Evolutionary conservation across 2,888 invertebrate genomes (phyloP), one percentile per base, ranked within the genome.

Genomic region (Ramazzottius varieornatus): DNA sequence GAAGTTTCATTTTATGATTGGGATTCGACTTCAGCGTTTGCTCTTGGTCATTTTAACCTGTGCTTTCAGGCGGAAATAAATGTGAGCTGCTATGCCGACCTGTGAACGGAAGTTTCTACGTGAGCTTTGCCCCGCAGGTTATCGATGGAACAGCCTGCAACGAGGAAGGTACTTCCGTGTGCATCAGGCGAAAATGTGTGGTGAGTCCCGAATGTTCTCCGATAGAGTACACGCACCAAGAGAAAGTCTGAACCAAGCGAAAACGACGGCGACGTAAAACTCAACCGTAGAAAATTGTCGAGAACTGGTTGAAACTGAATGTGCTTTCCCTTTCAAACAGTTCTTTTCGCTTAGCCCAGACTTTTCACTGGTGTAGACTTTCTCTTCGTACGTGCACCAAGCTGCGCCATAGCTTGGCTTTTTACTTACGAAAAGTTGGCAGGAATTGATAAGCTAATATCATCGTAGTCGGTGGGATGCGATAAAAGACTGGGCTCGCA

Each of bases 61-160:
- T 24, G 1, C 29, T 63, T 66, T 20, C 46, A 73, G 87, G 86
- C 1, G 83, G 85, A 20, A 88, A 89, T 75, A 86, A 86, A 32
- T 98, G 96, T 76, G 91, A 93, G 76, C 79, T 96, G 71, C 91
- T 90, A 78, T 96, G 96, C 78, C 89, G 88, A 86, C 92, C 94
- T 0, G 82, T 82, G 67, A 86, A 86, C 0, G 89, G 89, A 74
- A 81, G 88, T 68, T 91, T 94, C 78, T 93, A 92, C 79, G 88
- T 86, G 78, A 82, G 87, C 29, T 88, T 90, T 73, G 84, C 83
- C 70, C 78, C 81, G 68, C 83, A 84, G 75, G 79, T 79, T 32
- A 71, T 76, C 86, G 94, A 69, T 80, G 83, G 68, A 85, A 96
- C 80, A 85, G 88, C 63, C 80, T 84, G 70, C 87, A 90, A 76